Evolutionary conservation across 2,888 invertebrate species (phyloP).

Genomic region (Plagiodera versicolora): DNA sequence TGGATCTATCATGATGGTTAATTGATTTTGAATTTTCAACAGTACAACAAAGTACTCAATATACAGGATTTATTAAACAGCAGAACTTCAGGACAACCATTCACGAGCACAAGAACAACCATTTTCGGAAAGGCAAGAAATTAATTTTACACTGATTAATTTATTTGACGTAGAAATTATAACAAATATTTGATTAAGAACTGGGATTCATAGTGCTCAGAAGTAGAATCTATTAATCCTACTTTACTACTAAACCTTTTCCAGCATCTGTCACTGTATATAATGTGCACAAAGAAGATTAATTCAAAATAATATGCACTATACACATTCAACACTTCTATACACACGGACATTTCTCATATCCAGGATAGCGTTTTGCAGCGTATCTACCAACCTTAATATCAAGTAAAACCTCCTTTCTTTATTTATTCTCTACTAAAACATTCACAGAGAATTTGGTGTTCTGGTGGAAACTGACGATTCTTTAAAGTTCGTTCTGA

Average conservation of each 20-base stretch:
- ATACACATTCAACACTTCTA: neutral
- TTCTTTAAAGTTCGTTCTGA: no score
- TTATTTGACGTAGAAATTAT: conserved; percentile 10
- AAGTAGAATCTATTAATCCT: no score
- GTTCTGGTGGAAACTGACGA: neutral
- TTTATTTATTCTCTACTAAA: no score
- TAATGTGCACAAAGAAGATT: neutral
- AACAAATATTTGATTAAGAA: no score
- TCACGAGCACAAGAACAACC: conserved; percentile 32
- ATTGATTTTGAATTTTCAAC: conserved; percentile 31
- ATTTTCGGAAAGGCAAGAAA: conserved; percentile 40
- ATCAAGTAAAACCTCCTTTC: no score
- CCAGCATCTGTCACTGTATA: neutral
- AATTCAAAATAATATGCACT: neutral
- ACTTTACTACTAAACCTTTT: no score
- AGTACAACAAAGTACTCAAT: conserved; percentile 43
- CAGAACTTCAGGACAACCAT: conserved; percentile 39
- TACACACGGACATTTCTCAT: no score
- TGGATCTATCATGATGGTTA: no score
- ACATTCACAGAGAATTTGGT: neutral
- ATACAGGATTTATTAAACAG: conserved; percentile 41
- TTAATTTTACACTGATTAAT: conserved; percentile 16
- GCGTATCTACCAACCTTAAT: neutral
- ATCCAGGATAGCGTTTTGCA: neutral
- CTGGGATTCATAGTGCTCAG: no score